Base-by-base conservation (phyloP, 1,140 invertebrate genomes). In the Calliphora vicina region DNA sequence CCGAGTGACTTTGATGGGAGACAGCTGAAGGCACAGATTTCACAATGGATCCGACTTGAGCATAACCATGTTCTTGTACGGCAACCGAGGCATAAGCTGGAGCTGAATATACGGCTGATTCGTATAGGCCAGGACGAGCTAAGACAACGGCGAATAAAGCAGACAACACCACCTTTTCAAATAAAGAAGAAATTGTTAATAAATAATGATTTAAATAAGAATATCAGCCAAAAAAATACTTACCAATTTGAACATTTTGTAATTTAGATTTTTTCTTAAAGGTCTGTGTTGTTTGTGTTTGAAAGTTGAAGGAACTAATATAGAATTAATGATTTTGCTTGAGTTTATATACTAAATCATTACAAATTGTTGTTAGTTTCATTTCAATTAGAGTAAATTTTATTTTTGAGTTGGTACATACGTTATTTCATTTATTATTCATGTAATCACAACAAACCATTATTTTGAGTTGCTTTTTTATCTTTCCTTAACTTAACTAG, bases 61-160 rank as follows among this genome's bases (percentile, higher is more conserved):
- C 87, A 43, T 87, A 84, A 1, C 85, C 86, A 6, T 81, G 82
- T 85, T 90, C 88, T 82, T 89, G 87, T 25, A 88, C 86, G 26
- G 87, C 84, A 80, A 84, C 84, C 20, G 88, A 86, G n/a, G 86
- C 67, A 13, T n/a, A 35, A 2, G 86, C 86, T 25, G 88, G 88
- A 17, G 87, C 88, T 17, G 88, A 83, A 43, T 89, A 89, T 23
- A 89, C 87, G 74, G 87, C 26, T n/a, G 88, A 87, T 74, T 88
- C 88, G 73, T 91, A 84, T 29, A 91, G 84, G 45, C 92, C 92
- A 35, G 92, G 92, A 85, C 91, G 91, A 83, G 93, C 93, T 85
- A 91, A 87, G 82, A 92, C 93, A 82, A 92, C 90, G 86, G 93
- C 93, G 89, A 94, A 87, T 84, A 94, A 87, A 86, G 92, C 92